phyloP scores from a whole-genome alignment of 1,140 invertebrate species.

The Colletes gigas region DNA sequence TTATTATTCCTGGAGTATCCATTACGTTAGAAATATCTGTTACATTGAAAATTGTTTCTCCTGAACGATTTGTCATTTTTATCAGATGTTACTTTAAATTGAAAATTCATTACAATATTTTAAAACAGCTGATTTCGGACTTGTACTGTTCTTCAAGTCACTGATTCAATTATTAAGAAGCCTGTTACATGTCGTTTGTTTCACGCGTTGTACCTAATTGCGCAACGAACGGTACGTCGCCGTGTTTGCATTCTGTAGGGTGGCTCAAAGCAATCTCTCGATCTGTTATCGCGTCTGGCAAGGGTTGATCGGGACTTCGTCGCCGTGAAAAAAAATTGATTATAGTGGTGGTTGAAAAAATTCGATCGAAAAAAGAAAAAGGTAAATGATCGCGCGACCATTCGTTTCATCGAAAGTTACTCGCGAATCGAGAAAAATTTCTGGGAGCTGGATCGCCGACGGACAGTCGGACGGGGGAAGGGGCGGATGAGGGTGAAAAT shows the following conservation, averaged over 20 bases:
- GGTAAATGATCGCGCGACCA: constrained; percentile 39
- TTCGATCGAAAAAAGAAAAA: constrained; percentile 7
- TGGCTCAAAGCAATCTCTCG: constrained; percentile 55
- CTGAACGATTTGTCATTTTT: too few species aligned
- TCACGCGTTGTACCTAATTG: not conserved
- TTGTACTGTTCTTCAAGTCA: too few species aligned
- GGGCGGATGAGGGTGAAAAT: constrained; percentile 74
- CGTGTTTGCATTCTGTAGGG: constrained; percentile 34
- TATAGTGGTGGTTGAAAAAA: too few species aligned
- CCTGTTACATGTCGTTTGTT: too few species aligned
- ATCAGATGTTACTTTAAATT: too few species aligned
- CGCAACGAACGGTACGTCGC: not conserved
- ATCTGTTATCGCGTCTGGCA: constrained; percentile 46
- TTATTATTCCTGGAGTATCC: too few species aligned
- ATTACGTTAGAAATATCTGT: too few species aligned
- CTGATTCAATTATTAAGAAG: too few species aligned
- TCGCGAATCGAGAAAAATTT: constrained; percentile 62
- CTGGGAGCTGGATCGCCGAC: constrained; percentile 14
- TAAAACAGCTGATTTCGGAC: too few species aligned
- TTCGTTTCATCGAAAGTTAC: constrained; percentile 60
- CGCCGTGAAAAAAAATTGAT: too few species aligned
- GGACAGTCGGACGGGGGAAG: constrained; percentile 9
- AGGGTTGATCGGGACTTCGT: not conserved
- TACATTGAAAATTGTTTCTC: too few species aligned
- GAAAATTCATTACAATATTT: too few species aligned